A percentile compares a stretch with the other conserved stretches of the same genome.
Conservation (phyloP, 1,140 invertebrate genomes). For the Anastatus disparis region DNA sequence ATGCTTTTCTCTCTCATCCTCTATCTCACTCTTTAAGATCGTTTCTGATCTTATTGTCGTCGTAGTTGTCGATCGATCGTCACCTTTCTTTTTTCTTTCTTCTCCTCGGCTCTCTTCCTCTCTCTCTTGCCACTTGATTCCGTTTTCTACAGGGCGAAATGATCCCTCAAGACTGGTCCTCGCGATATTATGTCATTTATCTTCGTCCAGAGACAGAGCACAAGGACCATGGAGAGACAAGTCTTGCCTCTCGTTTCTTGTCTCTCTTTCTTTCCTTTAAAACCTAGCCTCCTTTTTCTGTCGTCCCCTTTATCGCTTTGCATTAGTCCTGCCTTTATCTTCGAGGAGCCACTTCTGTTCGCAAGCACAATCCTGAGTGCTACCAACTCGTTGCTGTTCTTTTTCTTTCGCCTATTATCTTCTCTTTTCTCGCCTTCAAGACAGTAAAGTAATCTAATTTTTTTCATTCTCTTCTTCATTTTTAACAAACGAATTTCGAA, state of each 20-base stretch:
- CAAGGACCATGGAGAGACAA: neutral
- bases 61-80: constrained; percentile 56
- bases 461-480: too few relatives aligned
- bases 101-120: constrained; percentile 31
- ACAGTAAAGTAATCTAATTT: too few relatives aligned
- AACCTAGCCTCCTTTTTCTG: constrained; percentile 36
- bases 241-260: constrained; percentile 47
- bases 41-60: constrained; percentile 58
- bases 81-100: too few relatives aligned
- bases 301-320: constrained; percentile 22
- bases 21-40: constrained; percentile 41
- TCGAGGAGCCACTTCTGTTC: constrained; percentile 4
- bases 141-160: constrained; percentile 52
- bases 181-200: constrained; percentile 66
- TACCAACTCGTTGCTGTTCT: too few relatives aligned
- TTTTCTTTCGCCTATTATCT: too few relatives aligned
- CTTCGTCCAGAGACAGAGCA: constrained; percentile 52
- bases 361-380: too few relatives aligned
- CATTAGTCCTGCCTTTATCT: constrained; percentile 34
- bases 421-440: too few relatives aligned
- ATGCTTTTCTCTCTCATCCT: neutral
- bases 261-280: too few relatives aligned
- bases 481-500: too few relatives aligned
- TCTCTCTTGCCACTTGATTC: constrained; percentile 54
- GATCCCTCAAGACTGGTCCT: constrained; percentile 47